Evolutionary conservation across 92 coral and sea anemone genomes (phyloP).

Genomic region (Pocillopora meandrina): DNA sequence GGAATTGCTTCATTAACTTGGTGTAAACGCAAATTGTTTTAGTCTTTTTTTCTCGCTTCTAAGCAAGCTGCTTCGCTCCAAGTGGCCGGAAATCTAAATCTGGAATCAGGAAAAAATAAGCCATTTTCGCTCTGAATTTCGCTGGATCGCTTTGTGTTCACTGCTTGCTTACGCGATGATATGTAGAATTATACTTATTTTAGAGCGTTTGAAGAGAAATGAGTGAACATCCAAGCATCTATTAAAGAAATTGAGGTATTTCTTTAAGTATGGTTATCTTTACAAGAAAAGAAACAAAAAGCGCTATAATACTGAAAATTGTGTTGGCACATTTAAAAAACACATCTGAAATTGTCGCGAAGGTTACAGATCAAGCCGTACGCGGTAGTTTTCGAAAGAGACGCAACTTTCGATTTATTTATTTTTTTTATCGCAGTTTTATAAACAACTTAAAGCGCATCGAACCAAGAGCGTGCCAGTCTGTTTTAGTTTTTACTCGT

Average conservation of each 20-base stretch:
- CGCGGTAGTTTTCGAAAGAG: neutral
- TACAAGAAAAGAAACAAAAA: neutral
- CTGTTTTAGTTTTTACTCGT: neutral
- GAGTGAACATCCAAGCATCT: neutral
- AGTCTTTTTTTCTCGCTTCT: slow-evolving; percentile 4
- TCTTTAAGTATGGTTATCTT: neutral
- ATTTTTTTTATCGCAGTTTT: neutral
- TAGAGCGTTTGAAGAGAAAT: neutral
- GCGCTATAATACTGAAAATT: neutral
- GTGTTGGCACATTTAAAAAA: neutral
- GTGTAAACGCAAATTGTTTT: neutral
- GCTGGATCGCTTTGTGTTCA: neutral
- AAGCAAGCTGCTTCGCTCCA: slow-evolving; percentile 27
- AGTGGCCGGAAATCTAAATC: slow-evolving; percentile 39
- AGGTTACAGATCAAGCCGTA: neutral
- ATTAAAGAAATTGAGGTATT: slow-evolving; percentile 1
- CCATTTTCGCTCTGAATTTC: neutral
- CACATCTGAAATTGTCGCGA: neutral
- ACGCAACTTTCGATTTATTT: neutral
- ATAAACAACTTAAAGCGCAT: slow-evolving; percentile 16
- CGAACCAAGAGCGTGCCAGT: slow-evolving; percentile 8
- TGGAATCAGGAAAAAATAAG: slow-evolving; percentile 21
- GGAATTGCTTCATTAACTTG: neutral
- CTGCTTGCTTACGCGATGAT: slow-evolving; percentile 13
- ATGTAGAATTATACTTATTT: neutral